A percentile compares a stretch with the other conserved stretches of the same genome.
phyloP scores from a whole-genome alignment of 2,888 invertebrate genomes.

The Dichetophora obliterata region DNA sequence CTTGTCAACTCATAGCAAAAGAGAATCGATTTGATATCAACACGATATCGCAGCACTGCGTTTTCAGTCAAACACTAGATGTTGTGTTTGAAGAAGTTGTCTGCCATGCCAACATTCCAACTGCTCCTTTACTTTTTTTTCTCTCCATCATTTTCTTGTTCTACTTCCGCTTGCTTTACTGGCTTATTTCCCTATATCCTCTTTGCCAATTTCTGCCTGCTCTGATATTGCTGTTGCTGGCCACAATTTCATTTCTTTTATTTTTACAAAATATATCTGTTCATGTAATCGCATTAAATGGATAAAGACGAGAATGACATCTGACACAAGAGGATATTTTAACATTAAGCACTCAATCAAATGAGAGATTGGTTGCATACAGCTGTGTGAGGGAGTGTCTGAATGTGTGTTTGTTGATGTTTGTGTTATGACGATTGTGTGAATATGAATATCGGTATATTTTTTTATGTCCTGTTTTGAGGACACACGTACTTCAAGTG shows the following conservation, averaged over 20 bases:
- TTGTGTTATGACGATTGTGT: neutral
- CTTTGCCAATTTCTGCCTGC: neutral
- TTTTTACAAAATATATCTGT: constrained; percentile 8
- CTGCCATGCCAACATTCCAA: neutral
- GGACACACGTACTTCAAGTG: constrained; percentile 14
- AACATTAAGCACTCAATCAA: constrained; percentile 2
- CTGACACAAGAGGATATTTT: neutral
- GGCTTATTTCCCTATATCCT: neutral
- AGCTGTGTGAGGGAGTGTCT: neutral
- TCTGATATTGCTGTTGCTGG: neutral
- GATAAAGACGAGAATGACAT: neutral
- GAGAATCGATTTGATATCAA: constrained; percentile 24
- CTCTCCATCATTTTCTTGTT: neutral
- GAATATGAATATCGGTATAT: neutral
- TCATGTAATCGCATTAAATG: constrained; percentile 14
- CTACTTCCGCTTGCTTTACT: neutral
- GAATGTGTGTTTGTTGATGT: no score
- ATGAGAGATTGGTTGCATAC: constrained; percentile 17
- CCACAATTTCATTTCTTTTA: constrained; percentile 6
- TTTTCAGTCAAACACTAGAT: neutral
- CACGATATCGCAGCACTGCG: constrained; percentile 1
- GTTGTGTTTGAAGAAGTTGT: neutral
- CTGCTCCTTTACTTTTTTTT: neutral
- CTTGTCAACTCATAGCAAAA: neutral
- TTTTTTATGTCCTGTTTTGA: neutral